These are phyloP conservation scores for Dyspetes luteomarginatus DNA, from an alignment of 2,888 invertebrate genomes.

Conservation along the genomic window DNA sequence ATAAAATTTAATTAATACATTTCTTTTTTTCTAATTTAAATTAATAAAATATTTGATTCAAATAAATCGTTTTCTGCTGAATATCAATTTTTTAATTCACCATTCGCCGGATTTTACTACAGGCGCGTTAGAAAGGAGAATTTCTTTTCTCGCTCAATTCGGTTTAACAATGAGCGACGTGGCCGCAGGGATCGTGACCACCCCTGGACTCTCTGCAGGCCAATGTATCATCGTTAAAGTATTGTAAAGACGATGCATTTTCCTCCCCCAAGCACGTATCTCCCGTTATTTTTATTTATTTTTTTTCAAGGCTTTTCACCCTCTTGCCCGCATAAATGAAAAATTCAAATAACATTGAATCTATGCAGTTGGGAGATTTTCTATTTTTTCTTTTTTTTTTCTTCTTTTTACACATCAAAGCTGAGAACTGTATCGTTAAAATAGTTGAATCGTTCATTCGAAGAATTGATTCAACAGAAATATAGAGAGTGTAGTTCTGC, in stretches of 20 bases:
- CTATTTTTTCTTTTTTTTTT: no score
- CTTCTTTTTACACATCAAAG: no score
- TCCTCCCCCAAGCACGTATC: conserved; percentile 33
- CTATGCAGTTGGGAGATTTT: not conserved
- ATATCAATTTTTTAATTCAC: not conserved
- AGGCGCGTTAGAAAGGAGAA: not conserved
- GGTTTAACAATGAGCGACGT: conserved; percentile 69
- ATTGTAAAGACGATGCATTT: conserved; percentile 71
- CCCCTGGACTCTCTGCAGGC: conserved; percentile 66
- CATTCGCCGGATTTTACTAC: not conserved
- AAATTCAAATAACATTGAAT: not conserved
- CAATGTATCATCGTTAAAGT: conserved; percentile 79
- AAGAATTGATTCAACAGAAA: conserved; percentile 25
- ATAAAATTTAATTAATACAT: no score
- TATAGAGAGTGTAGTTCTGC: conserved; percentile 22
- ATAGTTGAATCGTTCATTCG: conserved; percentile 34
- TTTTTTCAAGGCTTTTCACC: not conserved
- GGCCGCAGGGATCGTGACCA: conserved; percentile 68
- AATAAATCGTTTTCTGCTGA: no score
- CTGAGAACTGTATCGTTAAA: conserved; percentile 3
- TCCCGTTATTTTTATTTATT: conserved; percentile 26
- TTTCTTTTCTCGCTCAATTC: conserved; percentile 56
- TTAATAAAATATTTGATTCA: no score
- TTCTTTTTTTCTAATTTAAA: no score
- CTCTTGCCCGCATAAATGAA: conserved; percentile 41